Percentiles rank a stretch among this genome's conserved stretches.
Evolutionary conservation across 2,888 invertebrate genomes (phyloP).

Genomic region (Sesia apiformis): DNA sequence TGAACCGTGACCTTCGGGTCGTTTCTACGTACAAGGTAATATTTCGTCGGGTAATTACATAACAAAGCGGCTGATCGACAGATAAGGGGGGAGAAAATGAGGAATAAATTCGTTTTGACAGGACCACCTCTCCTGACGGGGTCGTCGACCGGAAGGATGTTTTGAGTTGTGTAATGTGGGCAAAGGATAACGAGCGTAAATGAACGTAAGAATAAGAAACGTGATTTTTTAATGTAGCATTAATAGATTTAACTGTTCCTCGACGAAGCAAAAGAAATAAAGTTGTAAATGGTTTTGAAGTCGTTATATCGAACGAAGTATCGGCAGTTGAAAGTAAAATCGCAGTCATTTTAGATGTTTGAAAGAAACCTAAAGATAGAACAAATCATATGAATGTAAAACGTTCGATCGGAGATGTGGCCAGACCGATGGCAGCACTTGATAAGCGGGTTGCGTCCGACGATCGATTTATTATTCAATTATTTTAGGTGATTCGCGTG

Average conservation of each 20-base stretch:
- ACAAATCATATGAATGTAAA: not conserved
- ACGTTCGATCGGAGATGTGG: not conserved
- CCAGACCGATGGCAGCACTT: not conserved
- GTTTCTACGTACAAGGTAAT: not conserved
- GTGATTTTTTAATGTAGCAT: no score
- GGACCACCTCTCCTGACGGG: slow-evolving; percentile 25
- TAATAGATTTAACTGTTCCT: no score
- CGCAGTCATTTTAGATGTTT: no score
- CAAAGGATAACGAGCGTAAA: no score
- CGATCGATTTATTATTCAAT: not conserved
- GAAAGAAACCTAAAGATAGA: not conserved
- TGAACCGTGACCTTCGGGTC: slow-evolving; percentile 32
- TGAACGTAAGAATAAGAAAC: no score
- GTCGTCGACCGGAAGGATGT: slow-evolving; percentile 21
- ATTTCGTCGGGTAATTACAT: slow-evolving; percentile 8
- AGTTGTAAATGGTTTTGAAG: no score
- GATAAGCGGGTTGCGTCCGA: not conserved
- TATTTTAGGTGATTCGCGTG: not conserved
- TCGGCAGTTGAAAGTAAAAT: no score
- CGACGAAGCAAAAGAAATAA: no score
- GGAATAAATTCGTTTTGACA: slow-evolving; percentile 24
- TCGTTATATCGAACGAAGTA: no score
- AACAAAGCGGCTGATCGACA: slow-evolving; percentile 36
- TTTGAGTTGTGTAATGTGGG: not conserved
- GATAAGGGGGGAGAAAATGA: slow-evolving; percentile 18